phyloP scores from a whole-genome alignment of 2,797 vertebrate genomes.

The Urocyon cinereoargenteus region DNA sequence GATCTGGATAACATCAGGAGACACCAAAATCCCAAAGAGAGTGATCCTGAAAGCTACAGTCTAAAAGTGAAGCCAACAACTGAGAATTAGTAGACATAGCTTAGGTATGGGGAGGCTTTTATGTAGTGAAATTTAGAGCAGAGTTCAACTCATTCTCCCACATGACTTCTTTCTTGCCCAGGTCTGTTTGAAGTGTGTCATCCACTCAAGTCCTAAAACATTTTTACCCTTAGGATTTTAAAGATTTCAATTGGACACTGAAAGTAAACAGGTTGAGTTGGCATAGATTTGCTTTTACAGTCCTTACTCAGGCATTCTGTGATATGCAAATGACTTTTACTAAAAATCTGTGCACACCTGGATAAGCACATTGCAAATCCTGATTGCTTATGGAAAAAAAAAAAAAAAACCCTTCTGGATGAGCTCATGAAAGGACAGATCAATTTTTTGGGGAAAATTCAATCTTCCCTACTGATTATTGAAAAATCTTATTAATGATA shows the following conservation, averaged over 20 bases:
- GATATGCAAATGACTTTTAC: background rate
- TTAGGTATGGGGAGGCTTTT: accelerated
- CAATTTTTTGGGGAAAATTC: constrained; percentile 45
- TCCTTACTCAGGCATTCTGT: background rate
- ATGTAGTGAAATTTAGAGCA: background rate
- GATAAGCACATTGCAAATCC: background rate
- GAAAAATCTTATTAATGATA: constrained; percentile 60
- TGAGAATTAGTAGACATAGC: background rate
- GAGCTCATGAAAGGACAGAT: constrained; percentile 28
- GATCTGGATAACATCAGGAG: background rate
- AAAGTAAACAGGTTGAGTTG: background rate
- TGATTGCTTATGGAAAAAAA: background rate
- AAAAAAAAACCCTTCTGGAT: background rate
- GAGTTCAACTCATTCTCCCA: background rate
- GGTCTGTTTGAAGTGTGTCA: background rate
- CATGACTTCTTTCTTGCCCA: background rate
- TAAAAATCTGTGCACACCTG: background rate
- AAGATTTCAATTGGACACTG: background rate
- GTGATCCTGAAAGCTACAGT: background rate
- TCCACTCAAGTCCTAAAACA: background rate
- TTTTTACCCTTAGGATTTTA: background rate
- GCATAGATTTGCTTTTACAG: background rate
- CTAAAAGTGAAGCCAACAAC: background rate
- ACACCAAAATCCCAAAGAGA: background rate
- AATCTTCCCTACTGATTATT: constrained; percentile 15